phyloP scores from a whole-genome alignment of 2,888 invertebrate species.

The Andrena bucephala region DNA sequence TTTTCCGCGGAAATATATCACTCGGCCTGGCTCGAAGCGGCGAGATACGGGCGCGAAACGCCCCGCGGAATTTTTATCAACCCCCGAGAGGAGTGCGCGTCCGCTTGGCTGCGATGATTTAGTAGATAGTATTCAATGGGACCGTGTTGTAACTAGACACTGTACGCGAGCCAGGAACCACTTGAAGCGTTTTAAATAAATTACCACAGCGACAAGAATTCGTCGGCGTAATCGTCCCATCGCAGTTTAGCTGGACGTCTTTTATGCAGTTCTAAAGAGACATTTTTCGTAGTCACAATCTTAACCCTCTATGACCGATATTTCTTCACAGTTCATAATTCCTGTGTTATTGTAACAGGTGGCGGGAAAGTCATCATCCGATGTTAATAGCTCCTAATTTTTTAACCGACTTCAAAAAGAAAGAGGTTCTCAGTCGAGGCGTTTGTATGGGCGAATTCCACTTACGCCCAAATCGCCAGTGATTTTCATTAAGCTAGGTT shows the following conservation, averaged over 20 bases:
- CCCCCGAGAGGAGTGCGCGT: neutral
- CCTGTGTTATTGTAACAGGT: no score
- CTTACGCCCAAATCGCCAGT: no score
- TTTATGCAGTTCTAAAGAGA: neutral
- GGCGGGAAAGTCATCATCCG: no score
- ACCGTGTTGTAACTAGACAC: neutral
- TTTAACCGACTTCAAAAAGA: no score
- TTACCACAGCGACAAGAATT: neutral
- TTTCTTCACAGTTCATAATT: no score
- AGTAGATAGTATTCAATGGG: neutral
- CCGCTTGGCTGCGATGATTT: conserved; percentile 1
- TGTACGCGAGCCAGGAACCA: neutral
- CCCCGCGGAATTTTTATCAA: conserved; percentile 28
- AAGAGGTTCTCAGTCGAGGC: no score
- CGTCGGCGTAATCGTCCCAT: neutral
- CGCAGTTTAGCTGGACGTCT: neutral
- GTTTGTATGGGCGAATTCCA: no score
- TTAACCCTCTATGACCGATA: no score
- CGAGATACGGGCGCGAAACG: conserved; percentile 17
- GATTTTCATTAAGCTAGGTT: no score
- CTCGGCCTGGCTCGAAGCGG: conserved; percentile 3
- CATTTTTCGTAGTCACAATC: no score
- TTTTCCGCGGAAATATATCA: conserved; percentile 11
- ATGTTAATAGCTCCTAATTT: no score
- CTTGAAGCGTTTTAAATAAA: neutral